Evolutionary conservation across 2,113 vertebrate species (phyloP), one percentile per base, ranked within the genome.

Genomic region (Oncorhynchus clarkii): DNA sequence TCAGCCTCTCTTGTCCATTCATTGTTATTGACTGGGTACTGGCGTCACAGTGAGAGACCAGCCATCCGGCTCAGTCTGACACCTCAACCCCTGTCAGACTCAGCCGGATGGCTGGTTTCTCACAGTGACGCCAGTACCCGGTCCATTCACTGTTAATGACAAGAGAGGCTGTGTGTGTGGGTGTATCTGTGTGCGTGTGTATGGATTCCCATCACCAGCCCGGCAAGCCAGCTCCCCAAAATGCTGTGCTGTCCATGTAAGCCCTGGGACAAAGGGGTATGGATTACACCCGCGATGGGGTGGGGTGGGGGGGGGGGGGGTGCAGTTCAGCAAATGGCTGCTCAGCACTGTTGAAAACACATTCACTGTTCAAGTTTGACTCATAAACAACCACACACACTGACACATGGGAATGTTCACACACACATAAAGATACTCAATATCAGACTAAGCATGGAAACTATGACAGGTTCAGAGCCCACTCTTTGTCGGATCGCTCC

Each of bases 71-170:
- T 18, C 4, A 18, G 13, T 18, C 51, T 16, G 78, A 72, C 72
- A 34, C 34, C 34, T 7, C 34, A 34, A 34, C 34, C 34, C 34
- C 34, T 34, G 34, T 34, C 34, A 34, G 34, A 34, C 34, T 82
- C 7, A 70, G 71, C 39, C 80, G 98, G 97, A 82, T 99, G 96
- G 93, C 82, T 96, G 85, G 92, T 92, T 1, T 34, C 34, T 34
- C 34, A 7, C 34, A 29, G 1, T 34, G 34, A 7, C 34, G 34
- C 34, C 34, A 34, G 34, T 8, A 34, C 34, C 34, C 6, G 34
- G 34, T 34, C 34, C 34, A 34, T 34, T 34, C 34, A 34, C 7
- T 34, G 34, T 34, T 34, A 7, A 34, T 34, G 34, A 34, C 34
- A 34, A 34, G 34, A 34, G 34, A 34, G 34, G 6, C 34, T 34